A percentile compares a stretch with the other conserved stretches of the same genome.
These are phyloP conservation scores for Cichlasoma orientale DNA, from an alignment of 2,797 vertebrate genomes.

Conservation along the genomic window DNA sequence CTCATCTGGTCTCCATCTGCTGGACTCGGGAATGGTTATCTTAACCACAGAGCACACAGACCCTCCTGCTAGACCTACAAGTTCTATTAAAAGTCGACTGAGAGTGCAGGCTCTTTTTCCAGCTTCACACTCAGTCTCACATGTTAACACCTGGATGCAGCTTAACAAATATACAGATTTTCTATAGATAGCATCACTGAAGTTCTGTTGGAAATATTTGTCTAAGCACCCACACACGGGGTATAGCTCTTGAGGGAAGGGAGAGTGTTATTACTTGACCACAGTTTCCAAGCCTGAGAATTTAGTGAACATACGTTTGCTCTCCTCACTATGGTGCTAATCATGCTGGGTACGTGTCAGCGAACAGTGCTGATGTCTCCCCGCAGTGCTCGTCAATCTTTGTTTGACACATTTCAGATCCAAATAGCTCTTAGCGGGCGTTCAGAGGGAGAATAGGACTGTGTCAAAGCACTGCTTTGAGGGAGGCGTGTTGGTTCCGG, in stretches of 20 bases:
- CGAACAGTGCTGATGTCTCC: conserved; percentile 3
- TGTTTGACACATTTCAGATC: not conserved
- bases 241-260: not conserved
- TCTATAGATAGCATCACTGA: not conserved
- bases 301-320: not conserved
- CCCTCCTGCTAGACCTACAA: not conserved
- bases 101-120: not conserved
- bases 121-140: not conserved
- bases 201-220: not conserved
- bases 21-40: conserved; percentile 27
- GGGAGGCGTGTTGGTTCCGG: not conserved
- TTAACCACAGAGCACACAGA: conserved; percentile 6
- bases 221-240: not conserved
- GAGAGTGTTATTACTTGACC: not conserved
- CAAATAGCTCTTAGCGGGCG: conserved; percentile 16
- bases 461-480: not conserved
- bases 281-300: not conserved
- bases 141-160: conserved; percentile 4
- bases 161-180: not conserved
- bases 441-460: conserved; percentile 7
- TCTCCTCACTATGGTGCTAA: not conserved
- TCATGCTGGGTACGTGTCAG: conserved; percentile 10
- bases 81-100: not conserved
- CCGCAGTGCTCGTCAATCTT: conserved; percentile 14
- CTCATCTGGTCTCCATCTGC: conserved; percentile 69